Evolutionary conservation across 2,888 invertebrate genomes (phyloP).

Genomic region (Teleiodes luculella): DNA sequence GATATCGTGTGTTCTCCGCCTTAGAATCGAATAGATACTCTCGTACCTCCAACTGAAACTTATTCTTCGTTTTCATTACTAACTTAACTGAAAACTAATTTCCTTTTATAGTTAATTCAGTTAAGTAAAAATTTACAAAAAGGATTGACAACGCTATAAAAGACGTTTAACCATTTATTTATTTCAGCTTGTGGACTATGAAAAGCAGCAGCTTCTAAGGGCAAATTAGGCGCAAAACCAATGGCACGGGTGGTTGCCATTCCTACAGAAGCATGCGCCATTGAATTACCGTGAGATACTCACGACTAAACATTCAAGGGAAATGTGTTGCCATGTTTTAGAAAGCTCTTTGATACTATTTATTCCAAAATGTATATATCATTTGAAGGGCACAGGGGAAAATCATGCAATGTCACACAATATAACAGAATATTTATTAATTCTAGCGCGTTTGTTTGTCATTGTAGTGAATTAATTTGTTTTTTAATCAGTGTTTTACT

Average conservation of each 20-base stretch:
- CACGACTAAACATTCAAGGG: constrained; percentile 30
- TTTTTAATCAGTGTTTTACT: too few relatives aligned
- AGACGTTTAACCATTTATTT: constrained; percentile 2
- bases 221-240: constrained; percentile 40
- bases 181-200: not conserved
- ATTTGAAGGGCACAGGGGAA: too few relatives aligned
- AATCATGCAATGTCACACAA: too few relatives aligned
- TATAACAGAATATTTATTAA: too few relatives aligned
- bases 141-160: not conserved
- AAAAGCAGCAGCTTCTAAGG: constrained; percentile 22
- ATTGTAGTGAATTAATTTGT: too few relatives aligned
- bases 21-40: too few relatives aligned
- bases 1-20: too few relatives aligned
- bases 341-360: too few relatives aligned
- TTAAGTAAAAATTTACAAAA: too few relatives aligned
- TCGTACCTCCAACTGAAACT: constrained; percentile 1
- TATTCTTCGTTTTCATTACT: not conserved
- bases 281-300: constrained; percentile 43
- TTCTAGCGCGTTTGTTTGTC: too few relatives aligned
- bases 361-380: too few relatives aligned
- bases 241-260: constrained; percentile 27
- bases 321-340: constrained; percentile 38
- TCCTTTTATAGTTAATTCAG: not conserved
- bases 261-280: constrained; percentile 32
- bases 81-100: not conserved